These are phyloP conservation scores for Horisme vitalbata DNA, from an alignment of 2,888 invertebrate species.

Conservation along the genomic window DNA sequence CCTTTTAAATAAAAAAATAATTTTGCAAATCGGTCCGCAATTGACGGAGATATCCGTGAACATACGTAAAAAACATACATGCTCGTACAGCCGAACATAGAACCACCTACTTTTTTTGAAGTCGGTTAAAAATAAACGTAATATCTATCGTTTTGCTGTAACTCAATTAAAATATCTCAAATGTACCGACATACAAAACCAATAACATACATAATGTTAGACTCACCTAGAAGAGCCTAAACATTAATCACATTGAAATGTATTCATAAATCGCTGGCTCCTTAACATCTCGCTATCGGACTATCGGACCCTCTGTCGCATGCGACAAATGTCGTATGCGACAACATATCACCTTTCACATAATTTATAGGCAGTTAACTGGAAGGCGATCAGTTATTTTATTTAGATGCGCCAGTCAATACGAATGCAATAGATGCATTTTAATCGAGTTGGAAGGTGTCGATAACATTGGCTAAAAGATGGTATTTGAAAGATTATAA, in stretches of 20 bases:
- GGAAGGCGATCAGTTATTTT: constrained; percentile 9
- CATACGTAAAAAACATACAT: no score
- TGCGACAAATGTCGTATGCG: constrained; percentile 22
- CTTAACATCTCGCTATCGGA: constrained; percentile 28
- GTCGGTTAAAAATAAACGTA: no score
- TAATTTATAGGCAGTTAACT: constrained; percentile 23
- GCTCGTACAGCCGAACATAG: no score
- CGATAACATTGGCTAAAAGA: no score
- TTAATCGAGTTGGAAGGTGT: no score
- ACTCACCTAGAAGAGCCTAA: constrained; percentile 4
- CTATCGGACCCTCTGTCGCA: constrained; percentile 17
- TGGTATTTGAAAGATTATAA: no score
- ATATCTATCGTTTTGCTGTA: no score
- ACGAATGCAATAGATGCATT: neutral
- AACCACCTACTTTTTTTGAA: no score
- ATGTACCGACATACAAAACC: neutral
- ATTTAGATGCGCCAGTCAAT: constrained; percentile 3
- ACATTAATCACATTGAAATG: constrained; percentile 51
- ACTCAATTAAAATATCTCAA: neutral
- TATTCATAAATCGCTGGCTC: constrained; percentile 54
- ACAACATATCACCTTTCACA: constrained; percentile 25
- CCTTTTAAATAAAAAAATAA: no score
- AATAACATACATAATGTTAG: neutral
- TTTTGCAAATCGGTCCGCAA: no score
- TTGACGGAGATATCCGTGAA: no score